A percentile compares a stretch with the other conserved stretches of the same genome.
Conservation (phyloP, 1,140 invertebrate species). For the Wasmannia auropunctata region DNA sequence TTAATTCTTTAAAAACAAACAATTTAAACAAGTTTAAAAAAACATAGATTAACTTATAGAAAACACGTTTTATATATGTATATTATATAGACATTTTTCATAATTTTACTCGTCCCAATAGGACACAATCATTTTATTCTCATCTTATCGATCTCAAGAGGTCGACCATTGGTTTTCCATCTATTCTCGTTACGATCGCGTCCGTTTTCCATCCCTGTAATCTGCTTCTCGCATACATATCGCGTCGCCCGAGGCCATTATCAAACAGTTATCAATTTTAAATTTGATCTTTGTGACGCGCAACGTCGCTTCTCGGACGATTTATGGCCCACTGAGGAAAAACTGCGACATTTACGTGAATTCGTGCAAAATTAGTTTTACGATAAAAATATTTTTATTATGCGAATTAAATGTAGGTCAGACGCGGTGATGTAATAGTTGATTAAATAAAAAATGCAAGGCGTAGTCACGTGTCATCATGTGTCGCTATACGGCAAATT, state of each 20-base stretch:
- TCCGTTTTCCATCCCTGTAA: slow-evolving; percentile 41
- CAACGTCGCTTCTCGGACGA: not conserved
- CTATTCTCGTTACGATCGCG: slow-evolving; percentile 61
- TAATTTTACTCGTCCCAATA: not conserved
- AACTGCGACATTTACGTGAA: slow-evolving; percentile 4
- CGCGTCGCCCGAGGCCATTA: slow-evolving; percentile 23
- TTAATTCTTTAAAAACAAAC: not conserved
- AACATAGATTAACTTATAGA: slow-evolving; percentile 16
- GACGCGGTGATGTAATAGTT: not conserved
- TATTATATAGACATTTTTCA: not conserved
- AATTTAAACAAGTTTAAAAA: not conserved
- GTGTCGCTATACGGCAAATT: not conserved
- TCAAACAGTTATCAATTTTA: slow-evolving; percentile 61
- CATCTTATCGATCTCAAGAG: slow-evolving; percentile 55
- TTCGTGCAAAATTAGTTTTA: not conserved
- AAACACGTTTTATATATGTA: not conserved
- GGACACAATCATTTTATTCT: not conserved
- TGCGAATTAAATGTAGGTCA: not conserved
- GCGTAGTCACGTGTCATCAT: not conserved
- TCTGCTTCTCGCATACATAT: slow-evolving; percentile 47
- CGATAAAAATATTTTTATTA: slow-evolving; percentile 17
- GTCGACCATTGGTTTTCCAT: slow-evolving; percentile 63
- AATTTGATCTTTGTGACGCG: slow-evolving; percentile 39
- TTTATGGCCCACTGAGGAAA: slow-evolving; percentile 7
- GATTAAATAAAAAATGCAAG: not conserved